Percentiles rank a stretch among this genome's conserved stretches.
Conservation (phyloP, 1,140 invertebrate species). For the Venturia canescens region DNA sequence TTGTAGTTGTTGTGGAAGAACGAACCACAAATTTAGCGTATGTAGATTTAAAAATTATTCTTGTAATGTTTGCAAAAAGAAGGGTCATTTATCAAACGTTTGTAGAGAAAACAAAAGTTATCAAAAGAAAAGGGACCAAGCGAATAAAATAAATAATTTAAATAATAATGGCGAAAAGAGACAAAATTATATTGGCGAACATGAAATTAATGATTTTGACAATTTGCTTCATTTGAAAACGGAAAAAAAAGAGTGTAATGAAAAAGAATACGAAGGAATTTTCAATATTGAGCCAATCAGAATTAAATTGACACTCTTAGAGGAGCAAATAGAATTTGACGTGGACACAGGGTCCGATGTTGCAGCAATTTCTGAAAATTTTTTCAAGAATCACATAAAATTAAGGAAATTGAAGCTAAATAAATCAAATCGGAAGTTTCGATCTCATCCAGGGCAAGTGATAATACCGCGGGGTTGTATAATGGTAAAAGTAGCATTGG, state of each 20-base stretch:
- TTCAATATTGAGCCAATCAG: constrained; percentile 19
- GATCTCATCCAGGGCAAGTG: constrained; percentile 21
- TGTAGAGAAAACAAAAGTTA: constrained; percentile 4
- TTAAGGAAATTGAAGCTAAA: background rate
- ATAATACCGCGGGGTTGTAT: constrained; percentile 23
- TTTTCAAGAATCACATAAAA: background rate
- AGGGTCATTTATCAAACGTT: constrained; percentile 16
- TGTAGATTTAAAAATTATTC: constrained; percentile 19
- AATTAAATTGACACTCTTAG: constrained; percentile 12
- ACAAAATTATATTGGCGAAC: no score
- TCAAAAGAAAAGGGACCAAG: background rate
- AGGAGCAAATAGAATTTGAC: constrained; percentile 15
- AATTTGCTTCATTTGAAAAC: no score
- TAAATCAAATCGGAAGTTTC: constrained; percentile 10
- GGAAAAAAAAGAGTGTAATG: background rate
- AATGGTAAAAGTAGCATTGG: constrained; percentile 11
- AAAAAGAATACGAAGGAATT: background rate
- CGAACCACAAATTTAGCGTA: constrained; percentile 9
- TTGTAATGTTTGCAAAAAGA: constrained; percentile 30
- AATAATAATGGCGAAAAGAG: no score
- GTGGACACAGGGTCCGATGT: constrained; percentile 25
- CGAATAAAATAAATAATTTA: background rate
- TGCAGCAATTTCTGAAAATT: constrained; percentile 27
- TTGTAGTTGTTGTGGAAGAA: constrained; percentile 34
- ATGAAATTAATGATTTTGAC: no score